Conservation (phyloP, 2,113 vertebrate genomes). For the Macaca fascicularis region DNA sequence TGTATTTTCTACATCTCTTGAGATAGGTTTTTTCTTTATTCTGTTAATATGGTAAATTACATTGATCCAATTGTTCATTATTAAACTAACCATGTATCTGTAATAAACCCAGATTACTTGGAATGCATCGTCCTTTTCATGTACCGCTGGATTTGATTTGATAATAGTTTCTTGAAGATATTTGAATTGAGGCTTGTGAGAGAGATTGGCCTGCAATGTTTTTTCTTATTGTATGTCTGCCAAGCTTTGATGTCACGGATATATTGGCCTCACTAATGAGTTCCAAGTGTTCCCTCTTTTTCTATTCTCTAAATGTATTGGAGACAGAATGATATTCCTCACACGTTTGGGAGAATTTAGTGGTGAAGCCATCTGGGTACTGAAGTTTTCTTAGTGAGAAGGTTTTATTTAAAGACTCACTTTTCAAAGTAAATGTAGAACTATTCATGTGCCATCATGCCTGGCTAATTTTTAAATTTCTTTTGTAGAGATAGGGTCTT, state of each 20-base stretch:
- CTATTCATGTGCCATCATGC: neutral
- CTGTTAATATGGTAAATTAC: neutral
- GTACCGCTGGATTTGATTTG: neutral
- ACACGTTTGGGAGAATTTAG: neutral
- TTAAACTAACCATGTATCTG: neutral
- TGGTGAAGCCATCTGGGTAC: neutral
- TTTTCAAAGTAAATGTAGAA: neutral
- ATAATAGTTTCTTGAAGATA: neutral
- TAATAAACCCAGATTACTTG: neutral
- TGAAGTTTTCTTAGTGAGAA: neutral
- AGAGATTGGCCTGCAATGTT: neutral
- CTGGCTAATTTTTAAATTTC: too few relatives aligned
- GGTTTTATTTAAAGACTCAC: slow-evolving; percentile 1
- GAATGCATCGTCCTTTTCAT: neutral
- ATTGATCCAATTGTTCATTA: neutral
- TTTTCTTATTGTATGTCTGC: neutral
- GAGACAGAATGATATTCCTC: neutral
- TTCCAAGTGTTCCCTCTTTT: neutral
- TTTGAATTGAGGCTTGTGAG: neutral
- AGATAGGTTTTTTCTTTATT: neutral
- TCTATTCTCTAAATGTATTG: neutral
- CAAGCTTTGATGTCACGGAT: neutral
- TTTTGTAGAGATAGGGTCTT: too few relatives aligned
- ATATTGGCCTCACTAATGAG: neutral
- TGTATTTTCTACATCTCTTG: neutral